phyloP scores from a whole-genome alignment of 2,797 vertebrate species.

The Sebastes baramenuke region DNA sequence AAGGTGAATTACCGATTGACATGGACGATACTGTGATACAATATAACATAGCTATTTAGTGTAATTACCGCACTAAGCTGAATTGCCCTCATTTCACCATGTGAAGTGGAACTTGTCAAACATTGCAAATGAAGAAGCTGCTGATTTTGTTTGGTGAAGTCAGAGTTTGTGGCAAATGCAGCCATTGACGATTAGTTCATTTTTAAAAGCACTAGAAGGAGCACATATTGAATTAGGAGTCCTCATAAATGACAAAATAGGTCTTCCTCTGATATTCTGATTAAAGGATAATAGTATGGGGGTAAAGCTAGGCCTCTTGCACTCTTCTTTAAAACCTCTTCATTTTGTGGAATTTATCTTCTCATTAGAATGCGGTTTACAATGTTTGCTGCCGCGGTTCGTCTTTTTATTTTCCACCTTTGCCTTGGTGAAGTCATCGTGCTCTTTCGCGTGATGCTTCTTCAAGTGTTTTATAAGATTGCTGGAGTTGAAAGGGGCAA shows the following conservation, averaged over 20 bases:
- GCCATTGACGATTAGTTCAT: not conserved
- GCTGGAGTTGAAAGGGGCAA: no score
- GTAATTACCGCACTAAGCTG: not conserved
- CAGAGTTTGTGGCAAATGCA: not conserved
- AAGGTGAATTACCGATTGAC: conserved; percentile 13
- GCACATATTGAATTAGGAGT: not conserved
- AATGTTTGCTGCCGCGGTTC: no score
- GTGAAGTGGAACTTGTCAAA: not conserved
- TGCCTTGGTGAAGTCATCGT: no score
- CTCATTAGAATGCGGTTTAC: no score
- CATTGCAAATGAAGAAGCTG: not conserved
- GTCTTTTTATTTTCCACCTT: no score
- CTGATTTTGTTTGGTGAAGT: not conserved
- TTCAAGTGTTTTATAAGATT: no score
- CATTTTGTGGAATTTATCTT: no score
- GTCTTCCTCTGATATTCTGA: not conserved
- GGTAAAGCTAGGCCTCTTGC: no score
- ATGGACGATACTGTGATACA: not conserved
- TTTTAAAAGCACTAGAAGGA: not conserved
- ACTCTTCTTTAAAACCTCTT: no score
- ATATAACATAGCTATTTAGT: not conserved
- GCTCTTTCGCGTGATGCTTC: no score
- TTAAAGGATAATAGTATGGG: not conserved
- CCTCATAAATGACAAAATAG: not conserved
- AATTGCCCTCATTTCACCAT: not conserved